Evolutionary conservation across 2,888 invertebrate genomes (phyloP).

Genomic region (Chrysopilus asiliformis): DNA sequence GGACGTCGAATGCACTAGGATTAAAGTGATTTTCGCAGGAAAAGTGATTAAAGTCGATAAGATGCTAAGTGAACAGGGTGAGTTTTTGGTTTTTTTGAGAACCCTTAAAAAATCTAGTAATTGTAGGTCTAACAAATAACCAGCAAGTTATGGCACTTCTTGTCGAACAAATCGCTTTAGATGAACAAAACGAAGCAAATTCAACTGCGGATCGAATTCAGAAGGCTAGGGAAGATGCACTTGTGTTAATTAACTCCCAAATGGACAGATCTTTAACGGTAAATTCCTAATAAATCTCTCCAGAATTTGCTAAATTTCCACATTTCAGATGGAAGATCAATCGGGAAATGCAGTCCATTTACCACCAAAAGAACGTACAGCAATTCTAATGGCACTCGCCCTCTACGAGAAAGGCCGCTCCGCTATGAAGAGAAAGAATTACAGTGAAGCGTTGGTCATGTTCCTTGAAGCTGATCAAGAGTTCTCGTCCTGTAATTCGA

Average conservation of each 20-base stretch:
- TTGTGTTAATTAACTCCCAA: slow-evolving; percentile 38
- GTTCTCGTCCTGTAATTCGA: slow-evolving; percentile 39
- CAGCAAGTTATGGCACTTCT: slow-evolving; percentile 52
- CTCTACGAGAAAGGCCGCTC: slow-evolving; percentile 66
- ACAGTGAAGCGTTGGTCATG: slow-evolving; percentile 55
- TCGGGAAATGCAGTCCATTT: slow-evolving; percentile 58
- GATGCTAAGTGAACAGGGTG: slow-evolving; percentile 43
- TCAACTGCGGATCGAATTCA: slow-evolving; percentile 43
- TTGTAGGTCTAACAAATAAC: slow-evolving; percentile 46
- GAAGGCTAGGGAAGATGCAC: slow-evolving; percentile 42
- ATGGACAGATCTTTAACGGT: slow-evolving; percentile 24
- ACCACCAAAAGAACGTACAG: slow-evolving; percentile 52
- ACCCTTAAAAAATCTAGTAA: too few relatives aligned
- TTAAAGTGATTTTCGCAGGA: slow-evolving; percentile 56
- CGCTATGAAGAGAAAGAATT: slow-evolving; percentile 50
- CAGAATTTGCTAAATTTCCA: too few relatives aligned
- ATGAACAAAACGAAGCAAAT: slow-evolving; percentile 39
- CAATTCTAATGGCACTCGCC: slow-evolving; percentile 62
- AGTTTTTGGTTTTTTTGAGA: background rate
- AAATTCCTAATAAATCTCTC: too few relatives aligned
- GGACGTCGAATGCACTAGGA: slow-evolving; percentile 34
- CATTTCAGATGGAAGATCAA: slow-evolving; percentile 62
- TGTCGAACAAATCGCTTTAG: too few relatives aligned
- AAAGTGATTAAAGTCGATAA: slow-evolving; percentile 43
- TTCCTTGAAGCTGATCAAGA: slow-evolving; percentile 66